Evolutionary conservation across 2,888 invertebrate species (phyloP).

Genomic region (Rhopalosiphum nymphaeae): DNA sequence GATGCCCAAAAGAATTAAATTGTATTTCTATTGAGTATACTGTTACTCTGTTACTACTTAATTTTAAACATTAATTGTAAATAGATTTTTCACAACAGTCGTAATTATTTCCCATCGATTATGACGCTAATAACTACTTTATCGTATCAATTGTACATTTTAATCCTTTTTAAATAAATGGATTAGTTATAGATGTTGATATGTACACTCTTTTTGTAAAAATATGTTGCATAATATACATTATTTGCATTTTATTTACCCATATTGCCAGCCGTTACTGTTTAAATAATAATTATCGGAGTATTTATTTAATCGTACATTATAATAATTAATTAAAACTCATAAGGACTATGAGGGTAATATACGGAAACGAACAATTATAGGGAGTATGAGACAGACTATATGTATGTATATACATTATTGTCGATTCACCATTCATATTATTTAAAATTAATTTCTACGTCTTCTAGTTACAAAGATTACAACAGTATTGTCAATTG

Average conservation of each 20-base stretch:
- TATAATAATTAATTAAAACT: neutral
- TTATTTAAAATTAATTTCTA: neutral
- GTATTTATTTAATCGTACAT: neutral
- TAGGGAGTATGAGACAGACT: neutral
- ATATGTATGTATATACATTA: neutral
- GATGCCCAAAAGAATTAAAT: neutral
- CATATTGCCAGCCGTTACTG: neutral
- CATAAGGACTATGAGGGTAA: neutral
- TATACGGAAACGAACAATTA: neutral
- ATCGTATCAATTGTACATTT: neutral
- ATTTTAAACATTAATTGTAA: neutral
- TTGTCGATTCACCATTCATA: neutral
- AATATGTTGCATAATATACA: neutral
- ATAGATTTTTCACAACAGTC: neutral
- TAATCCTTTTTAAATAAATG: slow-evolving; percentile 19
- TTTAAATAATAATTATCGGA: neutral
- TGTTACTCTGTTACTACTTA: neutral
- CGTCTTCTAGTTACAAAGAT: neutral
- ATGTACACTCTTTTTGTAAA: neutral
- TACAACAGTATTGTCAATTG: neutral
- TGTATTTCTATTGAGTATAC: slow-evolving; percentile 1
- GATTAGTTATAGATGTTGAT: neutral
- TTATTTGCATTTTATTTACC: neutral
- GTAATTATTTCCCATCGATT: slow-evolving; percentile 10
- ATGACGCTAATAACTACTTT: slow-evolving; percentile 13